A percentile compares a stretch with the other conserved stretches of the same genome.
phyloP scores from a whole-genome alignment of 2,797 vertebrate genomes.

The Etheostoma perlongum region DNA sequence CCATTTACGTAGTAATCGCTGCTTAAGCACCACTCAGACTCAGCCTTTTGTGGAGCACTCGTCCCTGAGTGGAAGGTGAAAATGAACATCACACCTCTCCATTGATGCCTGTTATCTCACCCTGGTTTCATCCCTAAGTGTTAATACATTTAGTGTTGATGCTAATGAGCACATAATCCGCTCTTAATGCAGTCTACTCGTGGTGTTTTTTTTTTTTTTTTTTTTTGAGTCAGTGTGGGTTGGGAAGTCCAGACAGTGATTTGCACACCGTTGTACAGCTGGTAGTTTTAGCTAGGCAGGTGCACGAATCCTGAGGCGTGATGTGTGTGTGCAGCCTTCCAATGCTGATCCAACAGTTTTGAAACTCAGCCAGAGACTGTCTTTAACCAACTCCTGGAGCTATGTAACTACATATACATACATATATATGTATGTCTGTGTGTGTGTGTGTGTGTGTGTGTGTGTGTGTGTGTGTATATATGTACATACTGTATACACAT shows the following conservation, averaged over 20 bases:
- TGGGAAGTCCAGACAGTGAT: constrained; percentile 39
- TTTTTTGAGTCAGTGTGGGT: constrained; percentile 12
- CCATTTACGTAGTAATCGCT: constrained; percentile 67
- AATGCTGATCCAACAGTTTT: no score
- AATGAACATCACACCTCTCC: constrained; percentile 70
- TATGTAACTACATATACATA: no score
- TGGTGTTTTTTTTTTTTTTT: not conserved
- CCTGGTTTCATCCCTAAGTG: constrained; percentile 64
- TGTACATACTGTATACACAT: no score
- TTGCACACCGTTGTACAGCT: constrained; percentile 30
- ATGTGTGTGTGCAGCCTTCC: no score
- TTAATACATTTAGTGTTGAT: constrained; percentile 62
- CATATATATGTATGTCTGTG: no score
- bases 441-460: no score
- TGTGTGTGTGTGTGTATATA: no score
- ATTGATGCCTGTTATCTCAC: constrained; percentile 56
- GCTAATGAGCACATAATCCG: constrained; percentile 68
- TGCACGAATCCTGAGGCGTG: constrained; percentile 16
- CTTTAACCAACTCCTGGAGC: no score
- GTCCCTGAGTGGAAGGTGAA: constrained; percentile 68
- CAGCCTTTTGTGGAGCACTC: constrained; percentile 51
- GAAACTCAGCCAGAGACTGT: no score
- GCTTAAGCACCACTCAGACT: constrained; percentile 67
- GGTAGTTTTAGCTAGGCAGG: constrained; percentile 30
- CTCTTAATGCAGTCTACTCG: constrained; percentile 41